phyloP scores from a whole-genome alignment of 2,113 vertebrate species.

The Macquaria ambigua region DNA sequence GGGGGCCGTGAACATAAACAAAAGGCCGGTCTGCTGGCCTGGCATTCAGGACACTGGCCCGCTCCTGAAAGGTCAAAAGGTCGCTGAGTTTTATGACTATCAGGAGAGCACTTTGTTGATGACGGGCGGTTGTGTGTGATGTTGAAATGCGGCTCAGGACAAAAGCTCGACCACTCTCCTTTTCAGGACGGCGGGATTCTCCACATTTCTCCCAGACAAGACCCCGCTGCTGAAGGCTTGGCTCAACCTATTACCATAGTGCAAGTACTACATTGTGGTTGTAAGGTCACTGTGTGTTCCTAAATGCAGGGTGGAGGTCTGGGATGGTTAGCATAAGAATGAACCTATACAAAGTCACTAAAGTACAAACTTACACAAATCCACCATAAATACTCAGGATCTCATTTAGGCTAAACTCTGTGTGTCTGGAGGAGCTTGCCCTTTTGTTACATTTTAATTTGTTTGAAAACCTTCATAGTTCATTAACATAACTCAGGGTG shows the following conservation, averaged over 20 bases:
- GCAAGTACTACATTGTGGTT: constrained; percentile 11
- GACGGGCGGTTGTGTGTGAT: constrained; percentile 4
- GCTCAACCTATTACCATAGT: background rate
- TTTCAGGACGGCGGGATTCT: constrained; percentile 3
- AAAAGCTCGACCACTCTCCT: constrained; percentile 23
- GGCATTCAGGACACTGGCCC: constrained; percentile 40
- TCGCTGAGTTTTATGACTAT: constrained; percentile 60
- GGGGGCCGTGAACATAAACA: constrained; percentile 63
- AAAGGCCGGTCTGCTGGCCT: constrained; percentile 65
- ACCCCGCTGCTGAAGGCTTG: constrained; percentile 18
- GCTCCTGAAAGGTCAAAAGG: constrained; percentile 65
- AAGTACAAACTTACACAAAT: constrained; percentile 2
- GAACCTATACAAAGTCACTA: constrained; percentile 1
- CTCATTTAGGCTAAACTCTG: no score
- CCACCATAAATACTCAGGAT: background rate
- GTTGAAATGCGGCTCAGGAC: constrained; percentile 26
- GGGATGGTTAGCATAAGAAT: constrained; percentile 45
- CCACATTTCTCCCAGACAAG: constrained; percentile 48
- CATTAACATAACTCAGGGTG: background rate
- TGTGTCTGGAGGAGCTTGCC: background rate
- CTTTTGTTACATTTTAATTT: background rate
- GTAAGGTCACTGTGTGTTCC: constrained; percentile 17
- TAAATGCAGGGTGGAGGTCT: constrained; percentile 2
- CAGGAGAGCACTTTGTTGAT: constrained; percentile 38
- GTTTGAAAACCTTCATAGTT: background rate